Percentiles rank a stretch among this genome's conserved stretches.
phyloP scores from a whole-genome alignment of 2,888 invertebrate genomes.

The Caenorhabditis japonica region DNA sequence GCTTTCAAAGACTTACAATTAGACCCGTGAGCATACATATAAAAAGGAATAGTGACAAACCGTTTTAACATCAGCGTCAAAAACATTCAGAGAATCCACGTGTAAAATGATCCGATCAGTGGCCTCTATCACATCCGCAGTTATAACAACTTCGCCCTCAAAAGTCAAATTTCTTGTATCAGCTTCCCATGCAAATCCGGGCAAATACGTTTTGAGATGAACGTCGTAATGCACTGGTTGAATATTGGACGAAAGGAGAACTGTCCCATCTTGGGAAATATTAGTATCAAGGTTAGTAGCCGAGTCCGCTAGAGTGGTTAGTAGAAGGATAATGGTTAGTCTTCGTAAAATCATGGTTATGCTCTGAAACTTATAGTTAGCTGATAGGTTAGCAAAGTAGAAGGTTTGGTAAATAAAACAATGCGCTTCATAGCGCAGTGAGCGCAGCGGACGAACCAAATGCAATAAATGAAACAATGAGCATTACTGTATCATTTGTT shows the following conservation, averaged over 20 bases:
- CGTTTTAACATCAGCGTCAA: neutral
- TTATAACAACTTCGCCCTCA: constrained; percentile 8
- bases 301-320: no score
- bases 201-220: constrained; percentile 18
- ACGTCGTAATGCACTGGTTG: constrained; percentile 17
- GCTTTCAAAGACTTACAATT: no score
- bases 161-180: constrained; percentile 17
- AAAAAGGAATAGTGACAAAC: no score
- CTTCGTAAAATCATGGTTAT: no score
- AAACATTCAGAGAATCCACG: neutral
- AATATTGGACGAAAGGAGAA: constrained; percentile 20
- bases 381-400: neutral
- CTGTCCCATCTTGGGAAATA: neutral
- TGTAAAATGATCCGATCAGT: constrained; percentile 20
- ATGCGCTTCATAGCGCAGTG: no score
- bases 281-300: neutral
- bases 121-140: neutral
- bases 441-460: no score
- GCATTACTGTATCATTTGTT: no score
- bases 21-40: no score
- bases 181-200: constrained; percentile 29
- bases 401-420: no score
- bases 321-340: constrained; percentile 1
- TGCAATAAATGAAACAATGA: no score
- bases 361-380: constrained; percentile 5